Base-by-base conservation (phyloP, 2,888 invertebrate species). In the Rhimphoctona megacephalus region DNA sequence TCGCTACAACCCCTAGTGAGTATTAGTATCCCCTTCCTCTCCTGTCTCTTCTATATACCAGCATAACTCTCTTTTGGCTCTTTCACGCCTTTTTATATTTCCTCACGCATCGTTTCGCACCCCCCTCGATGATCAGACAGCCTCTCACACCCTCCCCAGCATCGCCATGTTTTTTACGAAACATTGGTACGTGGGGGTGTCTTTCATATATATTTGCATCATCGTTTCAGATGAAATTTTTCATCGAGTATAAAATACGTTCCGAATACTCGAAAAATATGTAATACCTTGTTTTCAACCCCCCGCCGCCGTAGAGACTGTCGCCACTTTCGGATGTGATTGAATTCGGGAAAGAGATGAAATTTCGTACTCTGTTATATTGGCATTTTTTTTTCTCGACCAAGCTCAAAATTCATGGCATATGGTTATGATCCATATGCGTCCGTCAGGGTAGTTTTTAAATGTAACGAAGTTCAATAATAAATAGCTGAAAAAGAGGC, bases 81-180 rank as follows among this genome's bases (percentile, higher is more conserved):
- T 54, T 67, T 67, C 61, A 49, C 64, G 54, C 74, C 74, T 73
- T 81, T 81, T 74, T 52, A 74, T 81, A 66, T 67, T 66, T 49
- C 52, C 74, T 73, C 54, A 81, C 81, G 73, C 81, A 81, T 81
- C 81, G 81, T 66, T 81, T 81, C 43, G 33, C 73, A 81, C 64
- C 36, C 72, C 36, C 46, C 43, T 70, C 25, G 70, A 70, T 25
- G 49, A 49, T 19, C 78, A 78, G 67, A 78, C 78, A 52, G 52
- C 61, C 36, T 43, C 54, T 33, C 46, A 30, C 36, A 17, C 33
- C 22, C 57, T 11, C 11, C 39, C 14, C 33, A 22, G 17, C 33
- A 14, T 36, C 46, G 6, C 49, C 30, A 22, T 22, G 5, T 61
- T 36, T 72, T 61, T n/a, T 61, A 46, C 70, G n/a, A 46, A 57